phyloP scores from a whole-genome alignment of 2,888 invertebrate species.

The Augiades crinisus region DNA sequence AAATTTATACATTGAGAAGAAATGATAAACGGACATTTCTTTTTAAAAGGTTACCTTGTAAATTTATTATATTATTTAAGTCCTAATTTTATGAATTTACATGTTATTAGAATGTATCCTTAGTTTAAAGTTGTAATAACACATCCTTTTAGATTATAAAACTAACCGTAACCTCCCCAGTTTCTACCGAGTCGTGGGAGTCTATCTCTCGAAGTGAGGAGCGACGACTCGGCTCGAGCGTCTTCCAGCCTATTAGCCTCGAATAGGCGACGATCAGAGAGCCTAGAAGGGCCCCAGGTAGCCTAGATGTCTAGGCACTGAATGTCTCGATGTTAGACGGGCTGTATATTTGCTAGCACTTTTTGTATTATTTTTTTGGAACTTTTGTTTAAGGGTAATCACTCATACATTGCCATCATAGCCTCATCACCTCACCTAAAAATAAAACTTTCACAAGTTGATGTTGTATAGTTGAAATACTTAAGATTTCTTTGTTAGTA shows the following conservation, averaged over 20 bases:
- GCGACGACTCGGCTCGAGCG: slow-evolving; percentile 68
- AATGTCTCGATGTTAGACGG: slow-evolving; percentile 33
- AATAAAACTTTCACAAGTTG: too few relatives aligned
- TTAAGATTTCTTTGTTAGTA: too few relatives aligned
- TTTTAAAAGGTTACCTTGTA: too few relatives aligned
- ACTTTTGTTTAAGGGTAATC: not conserved
- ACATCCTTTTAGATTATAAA: slow-evolving; percentile 7
- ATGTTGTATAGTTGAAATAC: too few relatives aligned
- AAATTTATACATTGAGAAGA: too few relatives aligned
- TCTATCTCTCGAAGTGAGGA: slow-evolving; percentile 82
- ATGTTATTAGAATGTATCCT: too few relatives aligned
- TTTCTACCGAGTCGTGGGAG: slow-evolving; percentile 82
- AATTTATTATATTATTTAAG: too few relatives aligned
- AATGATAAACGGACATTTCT: too few relatives aligned
- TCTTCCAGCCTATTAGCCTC: slow-evolving; percentile 70
- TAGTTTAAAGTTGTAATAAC: too few relatives aligned
- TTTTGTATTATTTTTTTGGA: slow-evolving; percentile 12
- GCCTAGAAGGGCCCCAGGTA: slow-evolving; percentile 82
- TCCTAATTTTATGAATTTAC: too few relatives aligned
- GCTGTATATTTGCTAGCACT: slow-evolving; percentile 32
- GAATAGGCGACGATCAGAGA: slow-evolving; percentile 80
- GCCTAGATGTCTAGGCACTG: slow-evolving; percentile 43
- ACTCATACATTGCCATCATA: too few relatives aligned
- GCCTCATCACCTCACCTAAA: too few relatives aligned
- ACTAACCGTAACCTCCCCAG: slow-evolving; percentile 49